Conservation (phyloP, 35 echinoderm and acorn worm species). For the Apostichopus californicus region DNA sequence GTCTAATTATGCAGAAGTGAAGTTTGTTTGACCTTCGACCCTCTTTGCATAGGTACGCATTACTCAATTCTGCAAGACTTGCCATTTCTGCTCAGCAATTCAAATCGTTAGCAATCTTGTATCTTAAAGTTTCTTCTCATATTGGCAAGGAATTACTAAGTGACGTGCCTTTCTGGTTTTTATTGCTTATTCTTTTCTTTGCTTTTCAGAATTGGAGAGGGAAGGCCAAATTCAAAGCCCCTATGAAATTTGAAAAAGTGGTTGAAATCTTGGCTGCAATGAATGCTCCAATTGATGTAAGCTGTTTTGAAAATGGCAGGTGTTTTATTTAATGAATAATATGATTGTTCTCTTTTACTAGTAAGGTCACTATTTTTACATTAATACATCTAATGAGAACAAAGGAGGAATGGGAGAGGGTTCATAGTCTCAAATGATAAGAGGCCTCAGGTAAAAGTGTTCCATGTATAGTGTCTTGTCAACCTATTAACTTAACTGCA, state of each 20-base stretch:
- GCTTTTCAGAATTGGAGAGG: slow-evolving; percentile 67
- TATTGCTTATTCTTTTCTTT: slow-evolving; percentile 1
- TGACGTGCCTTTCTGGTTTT: too few relatives aligned
- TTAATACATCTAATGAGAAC: not conserved
- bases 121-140: too few relatives aligned
- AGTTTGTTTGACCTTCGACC: too few relatives aligned
- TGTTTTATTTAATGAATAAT: too few relatives aligned
- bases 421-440: slow-evolving; percentile 7
- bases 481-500: not conserved
- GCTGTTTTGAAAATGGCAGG: not conserved
- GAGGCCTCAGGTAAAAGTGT: slow-evolving; percentile 12
- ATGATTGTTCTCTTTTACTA: not conserved
- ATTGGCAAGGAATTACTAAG: too few relatives aligned
- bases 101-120: too few relatives aligned
- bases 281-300: slow-evolving; percentile 68
- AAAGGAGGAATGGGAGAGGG: slow-evolving; percentile 8
- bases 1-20: too few relatives aligned
- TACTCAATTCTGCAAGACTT: too few relatives aligned
- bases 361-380: slow-evolving; percentile 21
- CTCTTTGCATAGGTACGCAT: too few relatives aligned
- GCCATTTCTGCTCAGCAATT: too few relatives aligned
- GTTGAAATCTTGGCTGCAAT: slow-evolving; percentile 59
- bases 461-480: slow-evolving; percentile 13
- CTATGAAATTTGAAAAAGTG: slow-evolving; percentile 79
- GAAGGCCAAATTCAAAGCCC: slow-evolving; percentile 74